Base-by-base conservation (phyloP, 2,113 vertebrate genomes). In the Saccopteryx leptura region DNA sequence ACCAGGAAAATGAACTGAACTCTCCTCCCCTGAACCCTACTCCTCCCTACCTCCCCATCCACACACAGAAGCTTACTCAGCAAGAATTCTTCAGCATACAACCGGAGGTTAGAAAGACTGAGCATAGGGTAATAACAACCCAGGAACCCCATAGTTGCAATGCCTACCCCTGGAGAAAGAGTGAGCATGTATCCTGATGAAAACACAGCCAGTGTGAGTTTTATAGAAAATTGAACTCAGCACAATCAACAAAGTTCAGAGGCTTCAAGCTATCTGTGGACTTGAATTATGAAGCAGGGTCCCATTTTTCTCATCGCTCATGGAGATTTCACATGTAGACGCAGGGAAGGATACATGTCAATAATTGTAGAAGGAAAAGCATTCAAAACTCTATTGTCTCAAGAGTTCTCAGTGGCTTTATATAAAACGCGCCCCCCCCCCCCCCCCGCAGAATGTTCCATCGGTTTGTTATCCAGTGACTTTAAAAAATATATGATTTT, bases 321-420 rank as follows among this genome's bases (percentile, higher is more conserved):
- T 21, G n/a, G 56, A 90, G 81, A 61, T 61, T 58, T 94, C 71
- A 52, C 33, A 82, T 4, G 26, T 13, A 23, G 10, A 9, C 56
- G 63, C 63, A 90, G 61, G 46, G 14, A 86, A 61, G 4, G 12
- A 81, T 23, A 50, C 31, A 4, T 87, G 54, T 80, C 89, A 72
- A 1, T 75, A 94, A 91, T 68, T 93, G 76, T 91, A 80, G 24
- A 15, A 66, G n/a, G 95, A 78, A 93, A 96, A 90, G 61, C 54
- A 48, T 84, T 75, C 54, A 76, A 18, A 13, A 31, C 46, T 65
- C 0, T 8, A 28, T 46, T 52, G n/a, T 88, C n/a, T 50, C 26
- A 63, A 46, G 46, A 78, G 56, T 80, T 94, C 23, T 87, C 82
- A 26, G 18, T 61, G 71, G 2, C 21, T 93, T 31, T 69, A 23